Base-by-base conservation (phyloP, 2,888 invertebrate species). In the Nemapogon koenigi region DNA sequence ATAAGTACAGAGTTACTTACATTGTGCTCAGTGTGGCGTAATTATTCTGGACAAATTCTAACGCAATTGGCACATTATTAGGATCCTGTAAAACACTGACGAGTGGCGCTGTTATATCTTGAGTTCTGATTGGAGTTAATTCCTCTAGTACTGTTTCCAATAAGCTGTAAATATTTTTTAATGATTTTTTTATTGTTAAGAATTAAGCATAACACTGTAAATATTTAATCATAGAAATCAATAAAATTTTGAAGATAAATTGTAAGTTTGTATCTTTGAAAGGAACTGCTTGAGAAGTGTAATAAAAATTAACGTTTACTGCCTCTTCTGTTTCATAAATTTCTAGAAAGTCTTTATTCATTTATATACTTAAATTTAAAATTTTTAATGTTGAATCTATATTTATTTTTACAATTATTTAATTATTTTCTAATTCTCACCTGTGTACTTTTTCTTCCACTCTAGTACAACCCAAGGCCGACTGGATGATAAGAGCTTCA, bases 381-480 rank as follows among this genome's bases (percentile, higher is more conserved):
- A n/a, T n/a, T n/a, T n/a, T n/a, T n/a, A n/a, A n/a, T n/a, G n/a
- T n/a, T n/a, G n/a, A n/a, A 25, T 14, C 6, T 35, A 25, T 25
- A n/a, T 22, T 22, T 22, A 22, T 22, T 22, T 7, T 22, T 22
- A 7, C 6, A 22, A 6, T 7, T n/a, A n/a, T n/a, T n/a, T 14
- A 16, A 31, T n/a, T 31, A 16, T 31, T 35, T 35, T 13, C 13
- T 18, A 35, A 14, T 11, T 8, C 48, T 52, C 62, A 87, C 85
- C 71, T 70, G 17, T 64, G 66, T 7, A 89, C 57, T 26, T 83
- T 73, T 47, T 62, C 59, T 16, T 78, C 57, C 46, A 83, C 66
- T 14, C 58, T 58, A 2, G 84, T 79, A 49, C 88, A 88, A 1
- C 85, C 85, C 19, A 91, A 59, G 4, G 84, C 76, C 1, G 67